Conservation (phyloP, 2,113 vertebrate species). For the Hyla sarda region DNA sequence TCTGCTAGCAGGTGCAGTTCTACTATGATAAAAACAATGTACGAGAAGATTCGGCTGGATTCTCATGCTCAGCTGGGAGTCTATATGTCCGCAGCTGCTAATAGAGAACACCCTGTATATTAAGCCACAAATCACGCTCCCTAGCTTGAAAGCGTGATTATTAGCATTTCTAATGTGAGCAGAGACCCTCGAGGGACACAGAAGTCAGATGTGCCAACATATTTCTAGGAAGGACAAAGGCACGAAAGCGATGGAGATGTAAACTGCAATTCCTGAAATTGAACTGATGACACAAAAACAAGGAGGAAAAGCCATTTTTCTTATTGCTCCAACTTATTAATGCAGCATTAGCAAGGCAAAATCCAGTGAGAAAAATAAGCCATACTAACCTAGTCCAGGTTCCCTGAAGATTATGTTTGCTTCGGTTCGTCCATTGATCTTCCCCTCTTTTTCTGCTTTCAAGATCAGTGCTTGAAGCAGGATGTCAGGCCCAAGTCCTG, state of each 20-base stretch:
- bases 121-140: not conserved
- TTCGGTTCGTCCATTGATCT: too few species aligned
- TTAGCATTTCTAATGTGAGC: not conserved
- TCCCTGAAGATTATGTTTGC: too few species aligned
- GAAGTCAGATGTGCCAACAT: not conserved
- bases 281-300: not conserved
- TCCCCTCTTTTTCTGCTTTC: too few species aligned
- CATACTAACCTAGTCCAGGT: too few species aligned
- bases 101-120: not conserved
- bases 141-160: not conserved
- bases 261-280: not conserved
- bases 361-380: too few species aligned
- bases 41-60: not conserved
- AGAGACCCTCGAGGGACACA: not conserved
- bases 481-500: too few species aligned
- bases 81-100: not conserved
- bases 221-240: not conserved
- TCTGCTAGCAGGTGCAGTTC: not conserved
- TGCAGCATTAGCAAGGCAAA: not conserved
- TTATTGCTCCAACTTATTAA: not conserved
- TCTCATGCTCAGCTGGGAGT: not conserved
- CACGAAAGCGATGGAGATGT: not conserved
- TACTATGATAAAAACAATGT: not conserved
- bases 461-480: too few species aligned
- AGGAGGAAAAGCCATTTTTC: not conserved